A percentile compares a stretch with the other conserved stretches of the same genome.
Conservation (phyloP, 2,113 vertebrate species). For the Platysternon megacephalum region DNA sequence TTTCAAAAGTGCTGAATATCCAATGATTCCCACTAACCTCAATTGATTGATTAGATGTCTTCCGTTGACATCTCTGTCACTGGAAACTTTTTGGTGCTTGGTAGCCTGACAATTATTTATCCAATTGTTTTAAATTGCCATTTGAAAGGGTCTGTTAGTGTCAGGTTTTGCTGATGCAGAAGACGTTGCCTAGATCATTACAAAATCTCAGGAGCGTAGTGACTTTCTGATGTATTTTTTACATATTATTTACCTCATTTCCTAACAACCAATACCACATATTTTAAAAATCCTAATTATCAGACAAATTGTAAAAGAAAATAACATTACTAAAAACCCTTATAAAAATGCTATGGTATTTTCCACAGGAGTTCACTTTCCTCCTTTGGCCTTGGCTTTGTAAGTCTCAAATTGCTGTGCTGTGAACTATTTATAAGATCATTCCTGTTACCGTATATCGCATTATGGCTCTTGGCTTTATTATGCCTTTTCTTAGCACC, state of each 20-base stretch:
- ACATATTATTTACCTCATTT: not conserved
- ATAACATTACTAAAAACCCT: not conserved
- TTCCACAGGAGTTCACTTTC: not conserved
- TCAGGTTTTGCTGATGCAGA: not conserved
- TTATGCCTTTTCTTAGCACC: not conserved
- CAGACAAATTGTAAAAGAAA: not conserved
- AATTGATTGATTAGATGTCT: not conserved
- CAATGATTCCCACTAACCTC: not conserved
- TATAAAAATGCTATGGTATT: not conserved
- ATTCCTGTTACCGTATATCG: not conserved
- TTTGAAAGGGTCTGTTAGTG: not conserved
- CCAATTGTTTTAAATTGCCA: not conserved
- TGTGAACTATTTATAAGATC: not conserved
- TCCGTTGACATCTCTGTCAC: not conserved
- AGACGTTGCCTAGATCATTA: not conserved
- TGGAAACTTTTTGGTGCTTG: not conserved
- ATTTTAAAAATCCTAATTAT: not conserved
- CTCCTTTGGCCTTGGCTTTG: not conserved
- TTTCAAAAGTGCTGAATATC: not conserved
- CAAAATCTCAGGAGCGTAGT: not conserved
- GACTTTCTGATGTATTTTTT: not conserved
- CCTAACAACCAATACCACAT: not conserved
- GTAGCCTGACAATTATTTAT: not conserved
- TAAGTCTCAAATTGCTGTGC: not conserved
- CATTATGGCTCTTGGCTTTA: not conserved